Conservation (phyloP, 1,140 invertebrate species). For the Drosophila nigromelanica region DNA sequence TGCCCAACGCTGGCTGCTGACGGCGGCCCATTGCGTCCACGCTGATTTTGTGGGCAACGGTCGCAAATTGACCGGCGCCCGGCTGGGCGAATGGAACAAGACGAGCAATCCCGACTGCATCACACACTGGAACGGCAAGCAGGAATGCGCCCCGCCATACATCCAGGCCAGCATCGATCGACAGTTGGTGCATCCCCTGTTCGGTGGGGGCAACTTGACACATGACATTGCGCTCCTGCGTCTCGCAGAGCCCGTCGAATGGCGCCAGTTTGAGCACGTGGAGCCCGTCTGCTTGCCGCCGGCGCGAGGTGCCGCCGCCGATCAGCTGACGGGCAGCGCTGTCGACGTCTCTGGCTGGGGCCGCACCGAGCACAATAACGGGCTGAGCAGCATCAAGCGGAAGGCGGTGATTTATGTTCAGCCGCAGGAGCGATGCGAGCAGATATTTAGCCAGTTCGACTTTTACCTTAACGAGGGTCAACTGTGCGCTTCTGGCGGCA, state of each 20-base stretch:
- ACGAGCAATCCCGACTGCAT: slow-evolving; percentile 67
- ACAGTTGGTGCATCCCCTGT: slow-evolving; percentile 41
- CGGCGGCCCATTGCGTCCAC: slow-evolving; percentile 86
- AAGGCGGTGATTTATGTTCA: slow-evolving; percentile 55
- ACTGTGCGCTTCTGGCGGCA: slow-evolving; percentile 66
- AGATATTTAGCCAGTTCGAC: slow-evolving; percentile 15
- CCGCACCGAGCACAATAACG: slow-evolving; percentile 86
- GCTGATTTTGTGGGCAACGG: slow-evolving; percentile 83
- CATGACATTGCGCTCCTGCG: slow-evolving; percentile 91
- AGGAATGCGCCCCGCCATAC: slow-evolving; percentile 84
- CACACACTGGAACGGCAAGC: slow-evolving; percentile 10
- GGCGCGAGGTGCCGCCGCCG: slow-evolving; percentile 60
- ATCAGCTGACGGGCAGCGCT: slow-evolving; percentile 84
- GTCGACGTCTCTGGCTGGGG: slow-evolving; percentile 93
- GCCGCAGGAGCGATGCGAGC: slow-evolving; percentile 42
- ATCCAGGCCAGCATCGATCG: slow-evolving; percentile 86
- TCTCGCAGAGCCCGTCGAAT: slow-evolving; percentile 86
- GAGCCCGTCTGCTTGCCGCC: slow-evolving; percentile 92
- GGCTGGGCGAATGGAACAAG: slow-evolving; percentile 79
- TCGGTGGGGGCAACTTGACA: slow-evolving; percentile 13
- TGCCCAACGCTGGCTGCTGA: slow-evolving; percentile 85
- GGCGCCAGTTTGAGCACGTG: slow-evolving; percentile 29
- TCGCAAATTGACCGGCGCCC: slow-evolving; percentile 81
- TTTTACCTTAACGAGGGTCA: slow-evolving; percentile 26
- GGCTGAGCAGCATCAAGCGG: slow-evolving; percentile 50